Percentiles rank a stretch among this genome's conserved stretches.
Evolutionary conservation across 2,888 invertebrate species (phyloP).

Genomic region (Sceliomorpha sp.): DNA sequence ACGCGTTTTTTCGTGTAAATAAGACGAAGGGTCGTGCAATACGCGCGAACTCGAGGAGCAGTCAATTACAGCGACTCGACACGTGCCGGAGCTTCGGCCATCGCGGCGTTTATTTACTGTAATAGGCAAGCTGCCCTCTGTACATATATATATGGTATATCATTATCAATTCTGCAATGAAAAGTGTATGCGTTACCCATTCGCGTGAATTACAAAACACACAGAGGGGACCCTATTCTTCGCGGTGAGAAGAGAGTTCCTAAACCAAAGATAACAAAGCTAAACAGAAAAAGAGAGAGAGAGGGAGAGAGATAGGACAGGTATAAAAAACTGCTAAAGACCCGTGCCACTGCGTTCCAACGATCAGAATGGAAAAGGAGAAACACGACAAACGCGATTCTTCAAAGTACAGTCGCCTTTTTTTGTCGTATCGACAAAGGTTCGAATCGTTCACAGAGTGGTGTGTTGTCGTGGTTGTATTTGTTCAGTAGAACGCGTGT

Average conservation of each 20-base stretch:
- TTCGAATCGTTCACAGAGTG: conserved; percentile 9
- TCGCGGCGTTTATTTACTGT: conserved; percentile 64
- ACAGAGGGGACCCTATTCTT: conserved; percentile 57
- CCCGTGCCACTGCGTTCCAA: conserved; percentile 62
- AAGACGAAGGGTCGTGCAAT: no score
- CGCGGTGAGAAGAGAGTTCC: conserved; percentile 45
- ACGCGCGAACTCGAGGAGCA: no score
- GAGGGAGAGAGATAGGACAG: conserved; percentile 7
- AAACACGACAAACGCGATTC: no score
- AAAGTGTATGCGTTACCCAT: conserved; percentile 75
- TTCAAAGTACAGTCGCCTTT: no score
- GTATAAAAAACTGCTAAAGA: conserved; percentile 51
- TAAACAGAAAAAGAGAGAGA: conserved; percentile 22
- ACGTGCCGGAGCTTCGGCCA: conserved; percentile 64
- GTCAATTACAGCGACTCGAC: conserved; percentile 61
- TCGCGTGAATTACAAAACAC: conserved; percentile 68
- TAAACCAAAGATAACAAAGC: conserved; percentile 20
- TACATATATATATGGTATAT: conserved; percentile 71
- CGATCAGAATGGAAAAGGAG: no score
- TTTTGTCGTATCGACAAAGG: conserved; percentile 43
- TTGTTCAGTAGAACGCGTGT: no score
- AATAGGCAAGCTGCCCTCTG: conserved; percentile 75
- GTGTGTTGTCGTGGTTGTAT: no score
- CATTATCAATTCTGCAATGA: conserved; percentile 76
- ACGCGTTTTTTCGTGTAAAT: conserved; percentile 17